Evolutionary conservation across 1,140 invertebrate species (phyloP).

Genomic region (Kradibia gibbosae): DNA sequence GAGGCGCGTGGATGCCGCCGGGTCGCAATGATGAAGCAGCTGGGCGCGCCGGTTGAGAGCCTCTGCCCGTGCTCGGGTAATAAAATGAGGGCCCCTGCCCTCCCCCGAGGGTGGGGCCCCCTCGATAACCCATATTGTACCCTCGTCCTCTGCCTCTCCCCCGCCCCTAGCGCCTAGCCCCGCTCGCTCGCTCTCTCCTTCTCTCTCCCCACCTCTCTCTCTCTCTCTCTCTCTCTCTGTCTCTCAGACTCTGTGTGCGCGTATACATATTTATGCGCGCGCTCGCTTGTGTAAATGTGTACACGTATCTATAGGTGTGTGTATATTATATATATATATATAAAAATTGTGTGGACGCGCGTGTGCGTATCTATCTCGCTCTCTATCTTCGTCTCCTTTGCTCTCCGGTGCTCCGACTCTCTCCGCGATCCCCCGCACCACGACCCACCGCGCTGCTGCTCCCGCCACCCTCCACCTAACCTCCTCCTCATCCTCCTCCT

Average conservation of each 20-base stretch:
- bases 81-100: conserved; percentile 73
- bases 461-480: conserved; percentile 53
- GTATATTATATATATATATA: too few species aligned
- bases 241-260: conserved; percentile 10
- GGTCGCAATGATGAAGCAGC: not conserved
- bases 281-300: too few species aligned
- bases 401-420: not conserved
- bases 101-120: conserved; percentile 69
- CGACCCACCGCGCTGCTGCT: conserved; percentile 25
- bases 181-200: conserved; percentile 50
- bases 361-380: too few species aligned
- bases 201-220: conserved; percentile 52
- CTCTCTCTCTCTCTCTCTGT: conserved; percentile 43
- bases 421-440: conserved; percentile 52
- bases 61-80: conserved; percentile 65
- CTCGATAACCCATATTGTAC: conserved; percentile 74
- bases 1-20: conserved; percentile 1
- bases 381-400: conserved; percentile 46
- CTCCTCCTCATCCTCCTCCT: conserved; percentile 56
- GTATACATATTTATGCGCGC: too few species aligned
- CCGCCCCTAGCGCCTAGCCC: conserved; percentile 53
- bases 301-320: too few species aligned
- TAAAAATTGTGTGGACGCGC: too few species aligned
- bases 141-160: conserved; percentile 58
- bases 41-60: conserved; percentile 66